Evolutionary conservation across 2,797 vertebrate genomes (phyloP).

Genomic region (Phyllotis vaccarum): DNA sequence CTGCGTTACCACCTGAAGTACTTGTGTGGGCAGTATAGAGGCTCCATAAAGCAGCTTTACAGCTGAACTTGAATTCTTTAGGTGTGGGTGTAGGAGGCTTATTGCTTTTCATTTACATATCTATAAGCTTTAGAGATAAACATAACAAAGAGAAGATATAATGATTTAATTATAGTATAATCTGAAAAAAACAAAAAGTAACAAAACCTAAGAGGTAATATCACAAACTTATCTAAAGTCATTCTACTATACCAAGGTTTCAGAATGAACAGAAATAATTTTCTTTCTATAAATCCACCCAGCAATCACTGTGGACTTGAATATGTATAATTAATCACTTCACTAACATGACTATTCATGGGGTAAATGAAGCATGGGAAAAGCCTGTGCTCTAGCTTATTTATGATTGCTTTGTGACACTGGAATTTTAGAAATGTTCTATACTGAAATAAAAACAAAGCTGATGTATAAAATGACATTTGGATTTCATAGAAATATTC

Average conservation of each 20-base stretch:
- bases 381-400: not conserved
- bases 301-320: constrained; percentile 38
- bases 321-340: constrained; percentile 64
- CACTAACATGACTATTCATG: constrained; percentile 23
- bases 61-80: constrained; percentile 68
- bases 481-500: constrained; percentile 13
- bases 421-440: constrained; percentile 42
- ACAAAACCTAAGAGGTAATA: constrained; percentile 15
- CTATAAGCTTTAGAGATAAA: constrained; percentile 67
- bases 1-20: constrained; percentile 57
- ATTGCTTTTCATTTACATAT: constrained; percentile 67
- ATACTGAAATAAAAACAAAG: not conserved
- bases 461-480: not conserved
- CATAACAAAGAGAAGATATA: constrained; percentile 46
- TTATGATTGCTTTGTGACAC: constrained; percentile 24
- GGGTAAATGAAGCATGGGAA: not conserved
- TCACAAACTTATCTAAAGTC: not conserved
- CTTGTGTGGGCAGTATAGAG: constrained; percentile 37
- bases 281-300: constrained; percentile 40
- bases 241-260: not conserved
- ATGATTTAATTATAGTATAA: not conserved
- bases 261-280: constrained; percentile 33
- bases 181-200: not conserved
- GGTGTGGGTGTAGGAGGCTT: not conserved
- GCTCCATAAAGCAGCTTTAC: constrained; percentile 68